phyloP scores from a whole-genome alignment of 2,113 vertebrate species.

The Dolichotis patagonum region DNA sequence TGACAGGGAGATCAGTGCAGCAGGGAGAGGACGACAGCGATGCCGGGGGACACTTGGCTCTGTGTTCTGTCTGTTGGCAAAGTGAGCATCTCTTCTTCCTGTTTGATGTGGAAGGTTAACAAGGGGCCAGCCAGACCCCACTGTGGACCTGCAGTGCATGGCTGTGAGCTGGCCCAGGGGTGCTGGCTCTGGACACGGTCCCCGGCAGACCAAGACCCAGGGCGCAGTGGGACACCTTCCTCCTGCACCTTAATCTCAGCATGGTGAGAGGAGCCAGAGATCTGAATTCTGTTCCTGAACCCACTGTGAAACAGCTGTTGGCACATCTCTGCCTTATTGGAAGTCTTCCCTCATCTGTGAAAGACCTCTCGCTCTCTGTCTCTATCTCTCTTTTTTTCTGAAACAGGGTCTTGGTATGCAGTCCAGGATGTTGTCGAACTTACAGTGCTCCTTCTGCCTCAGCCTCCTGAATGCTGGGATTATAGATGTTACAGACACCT shows the following conservation, averaged over 20 bases:
- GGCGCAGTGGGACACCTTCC: not conserved
- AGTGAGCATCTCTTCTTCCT: not conserved
- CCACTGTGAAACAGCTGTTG: not conserved
- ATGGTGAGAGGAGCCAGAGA: not conserved
- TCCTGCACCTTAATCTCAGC: accelerated
- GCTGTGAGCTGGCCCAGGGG: not conserved
- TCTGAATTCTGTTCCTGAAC: not conserved
- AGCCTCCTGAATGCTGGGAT: not conserved
- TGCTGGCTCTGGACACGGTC: not conserved
- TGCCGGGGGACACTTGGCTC: not conserved
- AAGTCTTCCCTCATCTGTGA: not conserved
- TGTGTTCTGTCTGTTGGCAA: not conserved
- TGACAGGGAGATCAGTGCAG: not conserved
- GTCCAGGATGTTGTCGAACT: too few species aligned
- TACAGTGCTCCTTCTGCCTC: not conserved
- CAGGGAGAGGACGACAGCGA: not conserved
- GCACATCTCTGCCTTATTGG: not conserved
- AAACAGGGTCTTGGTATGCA: not conserved
- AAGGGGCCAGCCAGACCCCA: not conserved
- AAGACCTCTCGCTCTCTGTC: not conserved
- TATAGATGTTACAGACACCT: not conserved
- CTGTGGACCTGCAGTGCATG: not conserved
- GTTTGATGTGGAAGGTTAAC: not conserved
- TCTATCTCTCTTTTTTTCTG: not conserved
- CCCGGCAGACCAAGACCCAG: accelerated